Evolutionary conservation across 2,113 vertebrate species (phyloP), one percentile per base, ranked within the genome.

Genomic region (Cyphomyrus discorhynchus): DNA sequence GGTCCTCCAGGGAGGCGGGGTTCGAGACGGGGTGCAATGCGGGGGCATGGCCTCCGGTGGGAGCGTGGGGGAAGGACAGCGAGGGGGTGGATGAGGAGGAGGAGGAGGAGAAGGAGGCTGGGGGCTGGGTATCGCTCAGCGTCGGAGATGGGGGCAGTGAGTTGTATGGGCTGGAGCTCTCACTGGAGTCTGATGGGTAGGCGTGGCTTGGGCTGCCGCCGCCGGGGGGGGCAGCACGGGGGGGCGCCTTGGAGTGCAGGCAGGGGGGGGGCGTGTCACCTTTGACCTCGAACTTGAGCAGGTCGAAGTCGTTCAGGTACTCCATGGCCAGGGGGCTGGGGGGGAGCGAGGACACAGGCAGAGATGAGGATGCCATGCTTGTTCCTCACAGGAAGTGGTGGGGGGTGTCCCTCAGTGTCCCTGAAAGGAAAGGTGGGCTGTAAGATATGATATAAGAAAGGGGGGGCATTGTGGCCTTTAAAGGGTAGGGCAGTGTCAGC

Each of bases 221-320:
- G 15, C 97, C 96, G 77, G 95, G 94, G 88, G 92, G 90, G 42
- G 93, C 92, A 21, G 92, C 92, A 90, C 95, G 94, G 0, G 93
- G 92, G 89, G 92, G 21, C 17, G 91, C 93, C 50, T 96, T 95
- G 84, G 95, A 92, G 95, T 92, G 97, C 0, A 96, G 94, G 93
- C 96, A 98, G 88, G 97, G 96, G 10, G 97, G 95, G 45, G 98
- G 97, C 0, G 97, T 98, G 93, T 99, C 89, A 90, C 96, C 0
- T 95, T 99, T 99, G 90, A 98, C 98, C 94, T 99, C 98, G 90
- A 99, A 99, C 95, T 99, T 99, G 94, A 99, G 98, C 93, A 99
- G 96, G 93, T 99, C 98, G 92, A 99, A 99, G 95, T 99, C 98
- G 58, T 99, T 99, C 91, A 99, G 97, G 66, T 99, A 99, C 95